Conservation (phyloP, 2,797 vertebrate genomes). For the Tenualosa ilisha region DNA sequence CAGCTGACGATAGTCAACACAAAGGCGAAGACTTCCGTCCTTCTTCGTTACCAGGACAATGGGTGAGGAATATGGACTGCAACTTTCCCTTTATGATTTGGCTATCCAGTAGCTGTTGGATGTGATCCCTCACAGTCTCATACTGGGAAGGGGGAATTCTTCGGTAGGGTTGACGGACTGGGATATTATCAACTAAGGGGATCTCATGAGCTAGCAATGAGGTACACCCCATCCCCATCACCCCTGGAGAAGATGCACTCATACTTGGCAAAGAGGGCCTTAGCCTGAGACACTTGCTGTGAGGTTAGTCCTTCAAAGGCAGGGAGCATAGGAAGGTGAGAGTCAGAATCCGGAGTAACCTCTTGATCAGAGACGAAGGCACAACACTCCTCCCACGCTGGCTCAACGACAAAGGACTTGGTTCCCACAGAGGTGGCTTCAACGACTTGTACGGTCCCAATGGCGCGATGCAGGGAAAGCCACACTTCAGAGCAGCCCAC, state of each 20-base stretch:
- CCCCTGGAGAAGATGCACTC: background rate
- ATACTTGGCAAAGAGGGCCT: background rate
- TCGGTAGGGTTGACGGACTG: background rate
- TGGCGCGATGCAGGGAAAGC: background rate
- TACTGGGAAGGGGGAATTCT: background rate
- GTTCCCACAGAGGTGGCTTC: background rate
- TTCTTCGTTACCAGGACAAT: no score
- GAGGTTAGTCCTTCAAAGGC: background rate
- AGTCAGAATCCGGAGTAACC: background rate
- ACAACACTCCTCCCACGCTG: background rate
- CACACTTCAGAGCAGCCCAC: constrained; percentile 5
- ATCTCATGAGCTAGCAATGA: no score
- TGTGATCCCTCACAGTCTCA: background rate
- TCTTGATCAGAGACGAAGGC: background rate
- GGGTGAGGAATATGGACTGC: no score
- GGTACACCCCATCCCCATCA: no score
- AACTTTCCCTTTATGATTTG: no score
- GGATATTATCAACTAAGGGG: background rate
- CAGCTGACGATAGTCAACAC: no score
- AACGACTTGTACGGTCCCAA: constrained; percentile 22
- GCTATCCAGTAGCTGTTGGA: no score
- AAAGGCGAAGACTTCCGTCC: no score
- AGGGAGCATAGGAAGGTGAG: background rate
- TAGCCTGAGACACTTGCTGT: background rate
- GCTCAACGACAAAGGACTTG: background rate